Percentiles rank a stretch among this genome's conserved stretches.
phyloP scores from a whole-genome alignment of 53 echinoderm and acorn worm species.

The Henricia sp. region DNA sequence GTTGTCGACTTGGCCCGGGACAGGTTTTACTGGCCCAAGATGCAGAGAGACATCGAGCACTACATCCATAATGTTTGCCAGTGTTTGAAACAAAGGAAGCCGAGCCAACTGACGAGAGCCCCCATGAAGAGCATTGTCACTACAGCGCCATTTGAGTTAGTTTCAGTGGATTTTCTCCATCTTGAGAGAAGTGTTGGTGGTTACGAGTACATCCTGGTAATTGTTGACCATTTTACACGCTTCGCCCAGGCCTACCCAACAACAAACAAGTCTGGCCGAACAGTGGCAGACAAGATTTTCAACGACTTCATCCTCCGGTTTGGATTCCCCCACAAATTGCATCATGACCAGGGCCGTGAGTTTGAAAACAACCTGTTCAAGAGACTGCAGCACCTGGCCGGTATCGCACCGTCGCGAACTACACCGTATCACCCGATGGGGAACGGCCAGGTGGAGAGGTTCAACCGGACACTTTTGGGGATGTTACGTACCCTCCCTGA shows the following conservation, averaged over 20 bases:
- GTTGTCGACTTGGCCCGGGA: conserved; percentile 50
- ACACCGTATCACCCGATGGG: conserved; percentile 81
- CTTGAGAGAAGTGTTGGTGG: conserved; percentile 62
- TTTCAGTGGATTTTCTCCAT: conserved; percentile 67
- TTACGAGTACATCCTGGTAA: too few relatives aligned
- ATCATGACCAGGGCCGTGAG: conserved; percentile 77
- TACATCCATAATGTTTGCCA: not conserved
- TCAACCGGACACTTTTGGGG: conserved; percentile 71
- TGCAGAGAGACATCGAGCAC: conserved; percentile 24
- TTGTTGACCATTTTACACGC: too few relatives aligned
- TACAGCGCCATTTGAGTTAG: conserved; percentile 54
- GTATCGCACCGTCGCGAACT: conserved; percentile 55
- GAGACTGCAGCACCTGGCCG: conserved; percentile 27
- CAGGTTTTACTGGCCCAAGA: conserved; percentile 43
- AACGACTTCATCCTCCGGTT: conserved; percentile 60
- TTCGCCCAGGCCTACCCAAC: conserved; percentile 72
- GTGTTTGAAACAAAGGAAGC: conserved; percentile 20
- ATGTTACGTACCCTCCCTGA: conserved; percentile 62
- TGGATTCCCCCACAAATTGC: too few relatives aligned
- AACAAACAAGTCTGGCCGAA: conserved; percentile 67
- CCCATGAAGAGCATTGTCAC: conserved; percentile 11
- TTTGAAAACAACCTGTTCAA: conserved; percentile 76
- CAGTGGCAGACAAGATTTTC: too few relatives aligned
- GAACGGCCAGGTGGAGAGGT: conserved; percentile 71
- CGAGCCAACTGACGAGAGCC: not conserved